Base-by-base conservation (phyloP, 2,797 vertebrate species). In the Masticophis lateralis region DNA sequence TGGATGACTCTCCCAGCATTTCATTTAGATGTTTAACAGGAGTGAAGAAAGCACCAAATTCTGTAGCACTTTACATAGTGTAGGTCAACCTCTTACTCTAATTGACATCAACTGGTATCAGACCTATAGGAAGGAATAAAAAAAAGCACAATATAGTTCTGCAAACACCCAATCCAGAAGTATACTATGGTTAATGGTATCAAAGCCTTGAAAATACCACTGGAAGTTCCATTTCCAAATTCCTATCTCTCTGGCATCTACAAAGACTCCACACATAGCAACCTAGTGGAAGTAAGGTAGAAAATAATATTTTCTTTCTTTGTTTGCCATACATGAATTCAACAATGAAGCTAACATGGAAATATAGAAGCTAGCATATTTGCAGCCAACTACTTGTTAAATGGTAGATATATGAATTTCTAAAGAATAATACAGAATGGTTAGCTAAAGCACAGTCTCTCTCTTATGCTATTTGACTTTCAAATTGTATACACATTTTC, bases 381-480 rank as follows among this genome's bases (percentile, higher is more conserved):
- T 4, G 3, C 92, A 51, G 5, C 60, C 55, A 0, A 0, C 87
- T 93, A 56, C 37, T 93, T 88, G 88, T 22, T 90, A 94, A 56
- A 5, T 37, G 92, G 22, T 90, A 88, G 63, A 16, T 91, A 94
- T 66, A 1, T n/a, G 60, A 1, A 60, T 74, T 94, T 86, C 63
- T 92, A 91, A 93, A 91, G 69, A 66, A 43, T 93, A 95, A 53
- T 60, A 27, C 16, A 66, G 16, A 93, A 18, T 57, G 93, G 60
- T 92, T 87, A 87, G 59, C 55, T 28, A 86, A 59, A 87, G 94
- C 1, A 9, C 1, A 10, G 47, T 53, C 5, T 16, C 87, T 89
- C 47, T 1, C 37, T 18, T 22, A 93, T 92, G 88, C 55, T 91
- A 90, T 90, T 92, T 90, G 53, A 37, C 89, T 94, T 94, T 94